Conservation (phyloP, 2,113 vertebrate genomes). For the Grantiella picta region DNA sequence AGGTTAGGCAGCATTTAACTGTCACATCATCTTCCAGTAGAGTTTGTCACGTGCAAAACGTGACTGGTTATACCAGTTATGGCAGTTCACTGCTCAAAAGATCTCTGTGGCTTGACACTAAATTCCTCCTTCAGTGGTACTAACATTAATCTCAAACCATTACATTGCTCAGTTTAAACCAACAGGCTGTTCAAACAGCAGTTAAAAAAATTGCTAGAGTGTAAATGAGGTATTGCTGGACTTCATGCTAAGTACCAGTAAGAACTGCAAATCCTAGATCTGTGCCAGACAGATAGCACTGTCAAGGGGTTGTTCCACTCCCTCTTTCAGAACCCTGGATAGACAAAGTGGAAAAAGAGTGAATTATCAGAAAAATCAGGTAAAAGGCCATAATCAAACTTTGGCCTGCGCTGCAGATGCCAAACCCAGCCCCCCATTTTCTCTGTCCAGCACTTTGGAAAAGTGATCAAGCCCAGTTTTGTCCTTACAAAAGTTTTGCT, state of each 20-base stretch:
- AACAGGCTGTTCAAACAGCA: background rate
- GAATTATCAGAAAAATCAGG: background rate
- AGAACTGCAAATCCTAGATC: background rate
- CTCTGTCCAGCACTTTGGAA: background rate
- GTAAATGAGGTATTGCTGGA: background rate
- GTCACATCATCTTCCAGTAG: background rate
- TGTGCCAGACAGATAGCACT: background rate
- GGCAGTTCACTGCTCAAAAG: background rate
- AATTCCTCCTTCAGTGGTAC: background rate
- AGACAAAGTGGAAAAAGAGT: background rate
- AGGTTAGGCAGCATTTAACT: background rate
- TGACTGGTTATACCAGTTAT: constrained; percentile 35
- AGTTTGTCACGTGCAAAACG: background rate
- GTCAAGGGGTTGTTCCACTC: background rate
- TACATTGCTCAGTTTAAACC: background rate
- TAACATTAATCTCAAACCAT: background rate
- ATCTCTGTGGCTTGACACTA: background rate
- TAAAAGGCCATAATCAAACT: background rate
- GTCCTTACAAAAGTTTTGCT: background rate
- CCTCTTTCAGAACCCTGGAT: fast-evolving
- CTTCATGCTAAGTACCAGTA: background rate
- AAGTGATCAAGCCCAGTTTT: background rate
- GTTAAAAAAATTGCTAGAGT: background rate
- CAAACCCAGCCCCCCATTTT: background rate
- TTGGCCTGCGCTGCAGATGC: background rate